These are phyloP conservation scores for Catamblyrhynchus diadema DNA, from an alignment of 2,797 vertebrate species.

Conservation along the genomic window DNA sequence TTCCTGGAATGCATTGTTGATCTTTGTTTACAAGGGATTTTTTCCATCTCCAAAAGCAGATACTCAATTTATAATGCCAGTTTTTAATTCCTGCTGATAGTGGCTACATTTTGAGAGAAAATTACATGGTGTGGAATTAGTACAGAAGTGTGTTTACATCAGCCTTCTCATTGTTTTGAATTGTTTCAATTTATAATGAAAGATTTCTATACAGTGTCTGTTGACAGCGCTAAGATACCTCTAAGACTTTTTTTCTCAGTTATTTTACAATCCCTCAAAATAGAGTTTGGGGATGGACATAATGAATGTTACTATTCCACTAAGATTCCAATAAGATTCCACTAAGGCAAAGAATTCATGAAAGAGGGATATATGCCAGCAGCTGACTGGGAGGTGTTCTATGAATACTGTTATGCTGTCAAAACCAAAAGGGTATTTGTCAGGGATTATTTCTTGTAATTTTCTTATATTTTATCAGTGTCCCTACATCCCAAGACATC, in stretches of 20 bases:
- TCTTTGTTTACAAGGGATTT: not conserved
- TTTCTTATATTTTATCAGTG: not conserved
- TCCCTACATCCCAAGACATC: not conserved
- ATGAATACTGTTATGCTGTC: not conserved
- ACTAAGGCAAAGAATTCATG: not conserved
- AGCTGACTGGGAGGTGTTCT: not conserved
- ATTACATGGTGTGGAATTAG: constrained; percentile 20
- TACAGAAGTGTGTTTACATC: constrained; percentile 38
- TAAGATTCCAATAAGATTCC: not conserved
- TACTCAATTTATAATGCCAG: not conserved
- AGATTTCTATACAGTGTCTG: not conserved
- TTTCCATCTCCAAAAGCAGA: constrained; percentile 20
- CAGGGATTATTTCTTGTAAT: not conserved
- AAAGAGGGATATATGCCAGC: not conserved
- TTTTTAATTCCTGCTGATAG: constrained; percentile 28
- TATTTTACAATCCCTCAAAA: not conserved
- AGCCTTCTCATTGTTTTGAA: constrained; percentile 38
- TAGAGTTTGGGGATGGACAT: not conserved
- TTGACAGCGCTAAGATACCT: not conserved
- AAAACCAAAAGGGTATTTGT: not conserved
- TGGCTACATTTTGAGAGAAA: constrained; percentile 9
- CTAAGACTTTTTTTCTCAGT: not conserved
- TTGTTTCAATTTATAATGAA: constrained; percentile 8
- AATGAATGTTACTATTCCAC: not conserved
- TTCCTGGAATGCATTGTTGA: not conserved